Evolutionary conservation across 2,113 vertebrate genomes (phyloP).

Genomic region (Charadrius vociferus): DNA sequence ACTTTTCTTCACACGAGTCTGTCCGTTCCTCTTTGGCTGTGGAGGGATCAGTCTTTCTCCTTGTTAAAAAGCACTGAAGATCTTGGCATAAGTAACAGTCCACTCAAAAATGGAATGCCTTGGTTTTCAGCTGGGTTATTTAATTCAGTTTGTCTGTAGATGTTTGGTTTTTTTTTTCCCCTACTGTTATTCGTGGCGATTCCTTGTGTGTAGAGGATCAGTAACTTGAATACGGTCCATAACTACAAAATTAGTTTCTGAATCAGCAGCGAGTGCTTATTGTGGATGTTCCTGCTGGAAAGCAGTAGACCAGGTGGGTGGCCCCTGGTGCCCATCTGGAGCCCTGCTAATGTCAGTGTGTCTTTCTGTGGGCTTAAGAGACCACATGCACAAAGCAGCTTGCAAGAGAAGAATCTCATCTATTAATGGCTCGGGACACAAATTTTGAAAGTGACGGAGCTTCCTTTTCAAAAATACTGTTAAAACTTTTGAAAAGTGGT

Average conservation of each 20-base stretch:
- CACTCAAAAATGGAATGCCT: neutral
- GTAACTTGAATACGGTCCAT: neutral
- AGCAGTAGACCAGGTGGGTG: neutral
- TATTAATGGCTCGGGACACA: neutral
- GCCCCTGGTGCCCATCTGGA: neutral
- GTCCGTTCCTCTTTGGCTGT: neutral
- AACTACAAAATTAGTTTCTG: neutral
- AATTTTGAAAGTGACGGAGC: neutral
- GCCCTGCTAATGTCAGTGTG: neutral
- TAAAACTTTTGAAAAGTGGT: neutral
- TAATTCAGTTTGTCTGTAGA: neutral
- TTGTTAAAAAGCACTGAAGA: neutral
- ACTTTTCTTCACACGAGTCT: neutral
- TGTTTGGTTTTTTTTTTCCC: neutral
- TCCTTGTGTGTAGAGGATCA: neutral
- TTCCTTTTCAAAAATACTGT: neutral
- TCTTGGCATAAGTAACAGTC: neutral
- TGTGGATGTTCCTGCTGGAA: neutral
- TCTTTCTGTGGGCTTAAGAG: neutral
- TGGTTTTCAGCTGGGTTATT: neutral
- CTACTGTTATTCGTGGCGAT: accelerated
- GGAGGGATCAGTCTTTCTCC: neutral
- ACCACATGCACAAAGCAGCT: neutral
- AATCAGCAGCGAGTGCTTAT: neutral
- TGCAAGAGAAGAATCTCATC: neutral